A percentile compares a stretch with the other conserved stretches of the same genome.
phyloP scores from a whole-genome alignment of 2,797 vertebrate genomes.

The Pempheris klunzingeri region DNA sequence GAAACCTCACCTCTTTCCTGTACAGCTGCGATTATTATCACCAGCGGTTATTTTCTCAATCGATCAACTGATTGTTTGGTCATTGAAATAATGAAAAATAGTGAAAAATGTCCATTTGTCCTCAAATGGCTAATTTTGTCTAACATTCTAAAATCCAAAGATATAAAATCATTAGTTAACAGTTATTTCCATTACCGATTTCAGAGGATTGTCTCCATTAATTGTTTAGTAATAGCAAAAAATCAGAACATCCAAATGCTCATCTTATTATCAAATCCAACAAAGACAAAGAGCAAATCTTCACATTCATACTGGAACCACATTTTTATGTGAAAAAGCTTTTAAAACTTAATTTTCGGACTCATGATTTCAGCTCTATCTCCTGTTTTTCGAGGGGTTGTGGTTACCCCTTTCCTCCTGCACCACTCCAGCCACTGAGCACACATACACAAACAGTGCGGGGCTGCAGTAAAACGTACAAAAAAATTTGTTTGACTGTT shows the following conservation, averaged over 20 bases:
- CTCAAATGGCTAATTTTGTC: neutral
- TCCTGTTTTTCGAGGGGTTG: neutral
- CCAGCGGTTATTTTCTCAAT: neutral
- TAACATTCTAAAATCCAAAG: neutral
- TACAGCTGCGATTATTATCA: neutral
- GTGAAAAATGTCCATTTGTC: neutral
- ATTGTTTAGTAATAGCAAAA: neutral
- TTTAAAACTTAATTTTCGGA: neutral
- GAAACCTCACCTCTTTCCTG: neutral
- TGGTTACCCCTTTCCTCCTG: neutral
- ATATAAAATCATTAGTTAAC: neutral
- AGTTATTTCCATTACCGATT: neutral
- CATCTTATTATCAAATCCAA: neutral
- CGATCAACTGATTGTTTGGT: neutral
- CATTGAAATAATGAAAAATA: neutral
- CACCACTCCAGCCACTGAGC: neutral
- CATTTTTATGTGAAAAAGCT: neutral
- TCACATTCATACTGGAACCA: neutral
- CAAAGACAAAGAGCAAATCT: neutral
- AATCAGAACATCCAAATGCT: neutral
- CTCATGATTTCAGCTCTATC: neutral
- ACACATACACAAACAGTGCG: conserved; percentile 13
- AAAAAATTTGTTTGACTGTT: conserved; percentile 22
- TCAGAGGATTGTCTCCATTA: neutral
- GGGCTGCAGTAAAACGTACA: neutral